Conservation (phyloP, 2,888 invertebrate species). For the Xestia xanthographa region DNA sequence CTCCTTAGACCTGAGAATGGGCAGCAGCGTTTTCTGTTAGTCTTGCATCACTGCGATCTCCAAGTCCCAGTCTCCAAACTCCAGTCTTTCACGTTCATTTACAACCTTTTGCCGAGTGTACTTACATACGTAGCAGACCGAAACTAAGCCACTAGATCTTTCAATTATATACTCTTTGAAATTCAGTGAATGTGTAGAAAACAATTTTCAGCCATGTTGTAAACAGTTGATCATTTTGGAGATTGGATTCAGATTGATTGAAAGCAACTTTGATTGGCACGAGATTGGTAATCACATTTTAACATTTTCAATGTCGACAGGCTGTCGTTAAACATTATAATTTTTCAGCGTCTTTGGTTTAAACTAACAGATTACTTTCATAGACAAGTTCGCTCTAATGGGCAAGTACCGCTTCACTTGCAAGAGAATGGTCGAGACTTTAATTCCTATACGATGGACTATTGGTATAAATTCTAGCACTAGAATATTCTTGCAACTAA, state of each 20-base stretch:
- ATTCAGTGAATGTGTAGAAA: slow-evolving; percentile 31
- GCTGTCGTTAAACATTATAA: not conserved
- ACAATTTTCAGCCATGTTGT: slow-evolving; percentile 33
- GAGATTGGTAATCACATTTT: slow-evolving; percentile 29
- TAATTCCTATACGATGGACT: not conserved
- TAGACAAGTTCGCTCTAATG: no score
- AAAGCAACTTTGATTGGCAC: slow-evolving; percentile 31
- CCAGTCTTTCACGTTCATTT: not conserved
- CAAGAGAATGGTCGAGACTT: not conserved
- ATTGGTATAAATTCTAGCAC: not conserved
- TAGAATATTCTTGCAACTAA: not conserved
- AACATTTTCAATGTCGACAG: not conserved
- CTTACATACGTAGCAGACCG: not conserved
- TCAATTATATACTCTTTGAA: slow-evolving; percentile 42
- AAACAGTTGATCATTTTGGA: slow-evolving; percentile 40
- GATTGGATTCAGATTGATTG: slow-evolving; percentile 34
- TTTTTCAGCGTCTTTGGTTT: not conserved
- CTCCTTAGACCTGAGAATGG: no score
- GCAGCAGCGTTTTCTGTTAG: no score
- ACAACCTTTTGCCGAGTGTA: slow-evolving; percentile 14
- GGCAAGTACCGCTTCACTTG: no score
- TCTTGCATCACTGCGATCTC: no score
- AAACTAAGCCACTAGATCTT: slow-evolving; percentile 31
- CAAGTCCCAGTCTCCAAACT: no score
- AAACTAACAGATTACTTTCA: slow-evolving; percentile 19